A percentile compares a stretch with the other conserved stretches of the same genome.
phyloP scores from a whole-genome alignment of 2,113 vertebrate genomes.

The Hepsetus odoe region DNA sequence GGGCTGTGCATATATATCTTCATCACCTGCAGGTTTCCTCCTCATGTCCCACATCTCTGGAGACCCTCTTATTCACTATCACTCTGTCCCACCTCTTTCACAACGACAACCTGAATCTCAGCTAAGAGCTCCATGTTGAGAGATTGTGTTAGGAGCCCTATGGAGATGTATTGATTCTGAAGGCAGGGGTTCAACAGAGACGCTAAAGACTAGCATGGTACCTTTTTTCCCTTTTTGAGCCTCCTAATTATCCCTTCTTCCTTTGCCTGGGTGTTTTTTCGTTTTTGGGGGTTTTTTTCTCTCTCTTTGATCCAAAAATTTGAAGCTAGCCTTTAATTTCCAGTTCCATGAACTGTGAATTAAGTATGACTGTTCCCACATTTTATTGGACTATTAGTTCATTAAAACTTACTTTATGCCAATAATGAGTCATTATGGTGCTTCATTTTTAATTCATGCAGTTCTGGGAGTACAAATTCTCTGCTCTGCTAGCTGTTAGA shows the following conservation, averaged over 20 bases:
- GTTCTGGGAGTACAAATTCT: constrained; percentile 42
- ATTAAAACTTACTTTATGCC: constrained; percentile 58
- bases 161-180: constrained; percentile 44
- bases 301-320: constrained; percentile 30
- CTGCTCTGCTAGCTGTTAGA: constrained; percentile 53
- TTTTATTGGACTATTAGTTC: constrained; percentile 48
- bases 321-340: constrained; percentile 30
- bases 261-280: background rate
- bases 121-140: constrained; percentile 48
- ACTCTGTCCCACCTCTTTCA: constrained; percentile 79
- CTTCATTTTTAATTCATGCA: constrained; percentile 56
- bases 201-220: background rate
- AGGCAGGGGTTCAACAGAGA: constrained; percentile 28
- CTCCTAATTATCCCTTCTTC: constrained; percentile 15
- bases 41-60: constrained; percentile 69
- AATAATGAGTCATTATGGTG: constrained; percentile 57
- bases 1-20: constrained; percentile 76
- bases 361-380: constrained; percentile 42
- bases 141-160: constrained; percentile 37
- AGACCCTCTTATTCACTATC: constrained; percentile 80
- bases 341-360: constrained; percentile 33
- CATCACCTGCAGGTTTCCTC: constrained; percentile 79
- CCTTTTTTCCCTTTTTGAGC: background rate
- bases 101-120: constrained; percentile 77
- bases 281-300: too few relatives aligned